Evolutionary conservation across 2,797 vertebrate genomes (phyloP).

Genomic region (Microtus californicus): DNA sequence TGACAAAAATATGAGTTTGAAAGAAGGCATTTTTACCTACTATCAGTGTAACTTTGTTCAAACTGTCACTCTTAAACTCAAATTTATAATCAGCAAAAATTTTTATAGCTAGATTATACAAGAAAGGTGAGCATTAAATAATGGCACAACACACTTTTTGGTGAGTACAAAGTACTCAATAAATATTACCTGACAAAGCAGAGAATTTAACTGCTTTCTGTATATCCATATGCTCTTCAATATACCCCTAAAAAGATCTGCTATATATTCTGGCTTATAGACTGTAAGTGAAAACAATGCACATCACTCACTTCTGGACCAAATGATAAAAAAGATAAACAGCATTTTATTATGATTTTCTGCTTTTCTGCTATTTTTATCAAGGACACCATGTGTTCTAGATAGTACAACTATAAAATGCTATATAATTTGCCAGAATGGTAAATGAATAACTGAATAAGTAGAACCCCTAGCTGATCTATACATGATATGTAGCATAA

Average conservation of each 20-base stretch:
- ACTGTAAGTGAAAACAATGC: background rate
- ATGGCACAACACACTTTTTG: background rate
- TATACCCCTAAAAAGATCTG: background rate
- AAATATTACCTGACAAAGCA: background rate
- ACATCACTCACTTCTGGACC: background rate
- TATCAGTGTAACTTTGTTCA: background rate
- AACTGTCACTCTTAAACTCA: background rate
- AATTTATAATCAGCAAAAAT: background rate
- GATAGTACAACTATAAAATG: background rate
- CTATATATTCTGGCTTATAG: background rate
- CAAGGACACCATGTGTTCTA: background rate
- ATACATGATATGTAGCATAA: background rate
- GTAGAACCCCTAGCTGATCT: background rate
- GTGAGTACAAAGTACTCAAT: background rate
- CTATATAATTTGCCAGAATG: background rate
- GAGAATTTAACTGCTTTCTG: background rate
- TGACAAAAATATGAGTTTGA: background rate
- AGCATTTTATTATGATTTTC: conserved; percentile 28
- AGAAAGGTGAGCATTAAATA: background rate
- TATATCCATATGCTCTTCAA: background rate
- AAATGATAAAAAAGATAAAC: background rate
- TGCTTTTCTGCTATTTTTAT: background rate
- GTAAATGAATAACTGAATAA: conserved; percentile 6
- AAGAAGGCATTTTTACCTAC: background rate
- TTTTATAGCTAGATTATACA: background rate